A percentile compares a stretch with the other conserved stretches of the same genome.
These are phyloP conservation scores for Aricia agestis DNA, from an alignment of 1,140 invertebrate species.

Conservation along the genomic window DNA sequence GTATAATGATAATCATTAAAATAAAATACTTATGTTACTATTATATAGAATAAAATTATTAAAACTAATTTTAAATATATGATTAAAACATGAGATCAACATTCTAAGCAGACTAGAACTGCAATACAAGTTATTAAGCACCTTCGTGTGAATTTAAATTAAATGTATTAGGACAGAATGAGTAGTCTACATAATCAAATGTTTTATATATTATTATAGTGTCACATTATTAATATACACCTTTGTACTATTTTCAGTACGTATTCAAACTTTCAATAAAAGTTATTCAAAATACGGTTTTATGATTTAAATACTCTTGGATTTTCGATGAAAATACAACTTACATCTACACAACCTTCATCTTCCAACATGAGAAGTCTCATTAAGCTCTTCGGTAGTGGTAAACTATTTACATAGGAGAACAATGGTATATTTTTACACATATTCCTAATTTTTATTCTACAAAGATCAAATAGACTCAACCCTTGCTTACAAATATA, in stretches of 20 bases:
- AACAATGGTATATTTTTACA: conserved; percentile 42
- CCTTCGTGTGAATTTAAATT: conserved; percentile 8
- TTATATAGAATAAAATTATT: conserved; percentile 1
- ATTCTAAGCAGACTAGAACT: neutral
- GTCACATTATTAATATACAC: conserved; percentile 51
- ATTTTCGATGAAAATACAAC: neutral
- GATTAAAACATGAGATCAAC: neutral
- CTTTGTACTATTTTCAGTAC: conserved; percentile 49
- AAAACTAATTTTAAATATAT: conserved; percentile 1
- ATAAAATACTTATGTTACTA: conserved; percentile 6
- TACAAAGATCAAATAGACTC: conserved; percentile 51
- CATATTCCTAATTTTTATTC: conserved; percentile 50
- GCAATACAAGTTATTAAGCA: conserved; percentile 7
- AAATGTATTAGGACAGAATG: neutral
- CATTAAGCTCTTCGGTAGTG: conserved; percentile 62
- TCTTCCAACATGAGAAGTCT: conserved; percentile 68
- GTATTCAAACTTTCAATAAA: conserved; percentile 45
- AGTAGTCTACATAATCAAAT: conserved; percentile 11
- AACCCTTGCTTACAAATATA: conserved; percentile 46
- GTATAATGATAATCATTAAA: neutral
- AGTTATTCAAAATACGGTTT: conserved; percentile 18
- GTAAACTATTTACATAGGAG: conserved; percentile 45
- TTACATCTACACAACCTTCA: conserved; percentile 34
- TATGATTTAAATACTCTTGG: conserved; percentile 18
- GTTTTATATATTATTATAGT: conserved; percentile 40